Base-by-base conservation (phyloP, 2,113 vertebrate species). In the Merops nubicus region DNA sequence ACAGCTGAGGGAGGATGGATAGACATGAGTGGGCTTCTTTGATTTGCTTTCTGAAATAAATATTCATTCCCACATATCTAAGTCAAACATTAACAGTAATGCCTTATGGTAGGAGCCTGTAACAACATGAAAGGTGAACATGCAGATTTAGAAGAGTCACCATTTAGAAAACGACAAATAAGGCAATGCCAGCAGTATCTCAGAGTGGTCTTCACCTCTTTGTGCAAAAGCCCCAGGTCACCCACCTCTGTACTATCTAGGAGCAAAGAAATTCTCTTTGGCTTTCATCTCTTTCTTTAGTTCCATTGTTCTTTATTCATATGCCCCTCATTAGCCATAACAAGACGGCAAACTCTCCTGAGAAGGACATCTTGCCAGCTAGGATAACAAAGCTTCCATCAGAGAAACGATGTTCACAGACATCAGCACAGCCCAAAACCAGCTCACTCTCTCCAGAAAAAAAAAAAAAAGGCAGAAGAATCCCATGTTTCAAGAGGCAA, bases 71-170 rank as follows among this genome's bases (percentile, higher is more conserved):
- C 93, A 96, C 95, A 81, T 62, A 64, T 22, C 51, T 68, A 48
- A 89, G 95, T 95, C 80, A 96, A 96, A 94, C 83, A 96, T 95
- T 96, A 93, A 94, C 88, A 78, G 76, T 53, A 92, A 91, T 57
- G 73, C 40, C 56, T 91, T 91, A 89, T 69, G 72, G 56, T 42
- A 54, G 50, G 76, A 92, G 48, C 40, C 43, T 34, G 2, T 34
- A 74, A 75, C 29, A 75, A 85, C 63, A 51, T 13, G 43, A 81
- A 91, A 81, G 31, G 36, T 43, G 28, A 89, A 88, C 8, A 28
- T 89, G 65, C 42, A 88, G 64, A 68, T 86, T 72, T 45, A 89
- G 42, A 86, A 42, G 34, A 84, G 33, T 36, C 42, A 67, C 31
- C 25, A 69, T 84, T 59, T 67, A 86, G 16, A 64, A 73, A 60